These are phyloP conservation scores for Melipona beecheii DNA, from an alignment of 2,888 invertebrate genomes.

Conservation along the genomic window DNA sequence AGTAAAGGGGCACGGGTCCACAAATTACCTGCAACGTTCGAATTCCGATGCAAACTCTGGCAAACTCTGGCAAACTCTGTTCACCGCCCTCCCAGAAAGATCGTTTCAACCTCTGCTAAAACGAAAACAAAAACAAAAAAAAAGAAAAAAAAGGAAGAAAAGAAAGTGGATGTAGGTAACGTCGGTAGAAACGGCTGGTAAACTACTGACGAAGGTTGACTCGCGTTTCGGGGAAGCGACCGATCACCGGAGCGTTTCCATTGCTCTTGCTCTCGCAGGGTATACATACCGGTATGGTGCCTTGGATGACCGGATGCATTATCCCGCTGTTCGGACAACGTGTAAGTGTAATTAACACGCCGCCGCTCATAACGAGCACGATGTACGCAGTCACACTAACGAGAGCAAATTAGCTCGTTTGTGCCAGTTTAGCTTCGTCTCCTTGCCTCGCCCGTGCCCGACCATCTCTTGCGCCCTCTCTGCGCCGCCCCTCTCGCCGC, in stretches of 20 bases:
- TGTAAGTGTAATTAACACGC: conserved; percentile 79
- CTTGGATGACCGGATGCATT: conserved; percentile 75
- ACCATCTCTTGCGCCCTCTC: conserved; percentile 53
- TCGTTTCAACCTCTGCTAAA: background rate
- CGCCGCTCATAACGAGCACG: conserved; percentile 74
- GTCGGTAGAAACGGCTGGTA: conserved; percentile 5
- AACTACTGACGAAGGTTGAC: conserved; percentile 29
- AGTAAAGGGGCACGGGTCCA: background rate
- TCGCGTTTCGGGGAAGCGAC: conserved; percentile 21
- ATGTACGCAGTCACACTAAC: conserved; percentile 76
- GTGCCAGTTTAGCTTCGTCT: conserved; percentile 75
- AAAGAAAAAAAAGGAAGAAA: too few relatives aligned
- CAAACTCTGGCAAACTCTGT: background rate
- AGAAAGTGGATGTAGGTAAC: background rate
- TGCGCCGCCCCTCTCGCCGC: conserved; percentile 53
- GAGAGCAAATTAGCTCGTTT: conserved; percentile 79
- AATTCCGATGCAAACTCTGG: background rate
- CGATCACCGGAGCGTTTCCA: conserved; percentile 43
- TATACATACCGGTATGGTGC: conserved; percentile 51
- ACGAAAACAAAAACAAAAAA: too few relatives aligned
- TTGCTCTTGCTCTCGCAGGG: conserved; percentile 47
- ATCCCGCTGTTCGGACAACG: conserved; percentile 76
- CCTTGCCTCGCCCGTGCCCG: conserved; percentile 59
- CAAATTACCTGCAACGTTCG: too few relatives aligned
- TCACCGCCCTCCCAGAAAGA: background rate